These are phyloP conservation scores for Kryptolebias marmoratus DNA, from an alignment of 2,113 vertebrate species.

Conservation along the genomic window DNA sequence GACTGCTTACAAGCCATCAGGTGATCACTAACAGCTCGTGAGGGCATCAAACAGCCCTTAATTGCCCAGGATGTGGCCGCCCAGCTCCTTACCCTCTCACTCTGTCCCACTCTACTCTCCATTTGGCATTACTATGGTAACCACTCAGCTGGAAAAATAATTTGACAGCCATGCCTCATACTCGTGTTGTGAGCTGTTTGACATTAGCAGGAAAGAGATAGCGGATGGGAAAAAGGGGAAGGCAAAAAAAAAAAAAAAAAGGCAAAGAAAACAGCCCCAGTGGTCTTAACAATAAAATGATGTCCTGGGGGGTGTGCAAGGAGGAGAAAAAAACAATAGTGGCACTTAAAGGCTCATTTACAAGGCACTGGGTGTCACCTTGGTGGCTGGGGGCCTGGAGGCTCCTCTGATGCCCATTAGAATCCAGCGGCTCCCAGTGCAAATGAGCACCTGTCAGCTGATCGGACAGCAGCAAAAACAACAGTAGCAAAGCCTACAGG, in stretches of 20 bases:
- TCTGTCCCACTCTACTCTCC: constrained; percentile 37
- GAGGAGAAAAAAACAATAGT: constrained; percentile 9
- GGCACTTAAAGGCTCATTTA: constrained; percentile 65
- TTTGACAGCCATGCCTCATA: constrained; percentile 52
- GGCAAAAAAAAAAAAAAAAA: too few species aligned
- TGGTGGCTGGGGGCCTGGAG: constrained; percentile 33
- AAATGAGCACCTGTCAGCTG: constrained; percentile 67
- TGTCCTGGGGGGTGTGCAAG: constrained; percentile 16
- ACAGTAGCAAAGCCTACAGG: constrained; percentile 17
- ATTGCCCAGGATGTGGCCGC: constrained; percentile 67
- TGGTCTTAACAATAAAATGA: constrained; percentile 23
- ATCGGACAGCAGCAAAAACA: constrained; percentile 22
- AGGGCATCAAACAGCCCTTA: constrained; percentile 67
- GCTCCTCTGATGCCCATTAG: constrained; percentile 58
- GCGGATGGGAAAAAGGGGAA: background rate
- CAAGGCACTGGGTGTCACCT: constrained; percentile 57
- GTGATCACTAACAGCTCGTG: constrained; percentile 62
- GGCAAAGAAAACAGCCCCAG: constrained; percentile 7
- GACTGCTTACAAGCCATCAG: constrained; percentile 47
- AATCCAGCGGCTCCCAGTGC: constrained; percentile 47
- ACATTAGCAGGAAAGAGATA: constrained; percentile 28
- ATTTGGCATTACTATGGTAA: constrained; percentile 72
- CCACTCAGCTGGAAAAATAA: constrained; percentile 49
- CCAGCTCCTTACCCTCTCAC: constrained; percentile 43
- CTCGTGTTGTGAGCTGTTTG: constrained; percentile 38